Percentiles rank a stretch among this genome's conserved stretches.
Evolutionary conservation across 1,140 invertebrate genomes (phyloP).

Genomic region (Drosophila biarmipes): DNA sequence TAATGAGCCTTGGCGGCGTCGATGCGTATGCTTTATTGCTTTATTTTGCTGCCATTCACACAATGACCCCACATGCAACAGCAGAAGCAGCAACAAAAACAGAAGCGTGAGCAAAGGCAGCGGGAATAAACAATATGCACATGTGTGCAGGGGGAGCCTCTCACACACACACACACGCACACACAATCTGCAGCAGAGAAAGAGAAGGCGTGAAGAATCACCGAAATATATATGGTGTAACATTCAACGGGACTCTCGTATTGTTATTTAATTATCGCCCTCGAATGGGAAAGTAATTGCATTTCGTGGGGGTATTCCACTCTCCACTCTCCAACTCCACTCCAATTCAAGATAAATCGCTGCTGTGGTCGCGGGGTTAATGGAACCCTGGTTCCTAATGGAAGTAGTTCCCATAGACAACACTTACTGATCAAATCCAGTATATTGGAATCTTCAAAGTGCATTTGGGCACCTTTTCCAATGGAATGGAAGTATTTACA

Average conservation of each 20-base stretch:
- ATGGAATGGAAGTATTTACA: not conserved
- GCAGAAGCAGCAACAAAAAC: conserved; percentile 18
- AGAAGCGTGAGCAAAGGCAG: conserved; percentile 21
- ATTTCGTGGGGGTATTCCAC: conserved; percentile 19
- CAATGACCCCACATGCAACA: conserved; percentile 77
- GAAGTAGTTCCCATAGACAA: conserved; percentile 12
- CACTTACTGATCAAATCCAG: not conserved
- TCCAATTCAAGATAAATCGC: conserved; percentile 43
- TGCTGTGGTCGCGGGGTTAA: conserved; percentile 45
- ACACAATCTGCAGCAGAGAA: not conserved
- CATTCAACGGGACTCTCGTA: conserved; percentile 47
- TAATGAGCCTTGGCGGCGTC: conserved; percentile 78
- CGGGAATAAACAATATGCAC: conserved; percentile 39
- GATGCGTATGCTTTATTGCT: conserved; percentile 69
- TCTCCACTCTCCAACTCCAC: conserved; percentile 14
- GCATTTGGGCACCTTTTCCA: not conserved
- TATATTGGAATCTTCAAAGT: not conserved
- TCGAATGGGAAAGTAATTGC: conserved; percentile 43
- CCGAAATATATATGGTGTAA: conserved; percentile 52
- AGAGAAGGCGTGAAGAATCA: conserved; percentile 49
- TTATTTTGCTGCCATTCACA: conserved; percentile 76
- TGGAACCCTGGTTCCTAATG: conserved; percentile 15
- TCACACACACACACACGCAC: conserved; percentile 4
- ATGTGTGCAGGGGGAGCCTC: conserved; percentile 2
- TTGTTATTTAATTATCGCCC: conserved; percentile 60